A percentile compares a stretch with the other conserved stretches of the same genome.
These are phyloP conservation scores for Drosophila pseudotalamancana DNA, from an alignment of 2,888 invertebrate species.

Conservation along the genomic window DNA sequence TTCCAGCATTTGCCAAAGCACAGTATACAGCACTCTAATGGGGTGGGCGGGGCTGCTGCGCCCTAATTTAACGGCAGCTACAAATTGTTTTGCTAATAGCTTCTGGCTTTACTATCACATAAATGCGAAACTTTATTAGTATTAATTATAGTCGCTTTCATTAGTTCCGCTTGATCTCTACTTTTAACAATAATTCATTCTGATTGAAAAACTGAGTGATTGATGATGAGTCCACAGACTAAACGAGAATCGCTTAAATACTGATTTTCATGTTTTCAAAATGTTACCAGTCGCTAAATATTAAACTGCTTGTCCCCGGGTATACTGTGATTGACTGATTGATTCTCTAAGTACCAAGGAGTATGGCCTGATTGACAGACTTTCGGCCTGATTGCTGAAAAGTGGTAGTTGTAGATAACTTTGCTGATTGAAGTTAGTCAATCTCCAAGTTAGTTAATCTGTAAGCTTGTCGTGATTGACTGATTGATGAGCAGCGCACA, in stretches of 20 bases:
- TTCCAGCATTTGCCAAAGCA: conserved; percentile 39
- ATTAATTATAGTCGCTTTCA: not conserved
- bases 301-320: no score
- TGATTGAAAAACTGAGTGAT: not conserved
- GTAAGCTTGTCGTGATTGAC: no score
- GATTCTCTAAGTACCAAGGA: no score
- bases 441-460: no score
- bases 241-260: not conserved
- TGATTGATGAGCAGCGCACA: no score
- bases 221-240: not conserved
- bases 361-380: no score
- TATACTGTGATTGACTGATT: not conserved
- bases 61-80: conserved; percentile 17
- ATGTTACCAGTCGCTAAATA: no score
- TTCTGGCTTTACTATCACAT: conserved; percentile 23
- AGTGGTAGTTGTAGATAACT: no score
- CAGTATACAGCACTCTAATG: conserved; percentile 42
- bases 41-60: conserved; percentile 43
- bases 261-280: no score
- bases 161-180: not conserved
- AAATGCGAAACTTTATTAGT: not conserved
- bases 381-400: no score
- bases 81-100: conserved; percentile 42
- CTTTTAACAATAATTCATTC: not conserved
- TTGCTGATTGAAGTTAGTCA: no score